These are phyloP conservation scores for Euspilapteryx auroguttella DNA, from an alignment of 2,888 invertebrate species.

Conservation along the genomic window DNA sequence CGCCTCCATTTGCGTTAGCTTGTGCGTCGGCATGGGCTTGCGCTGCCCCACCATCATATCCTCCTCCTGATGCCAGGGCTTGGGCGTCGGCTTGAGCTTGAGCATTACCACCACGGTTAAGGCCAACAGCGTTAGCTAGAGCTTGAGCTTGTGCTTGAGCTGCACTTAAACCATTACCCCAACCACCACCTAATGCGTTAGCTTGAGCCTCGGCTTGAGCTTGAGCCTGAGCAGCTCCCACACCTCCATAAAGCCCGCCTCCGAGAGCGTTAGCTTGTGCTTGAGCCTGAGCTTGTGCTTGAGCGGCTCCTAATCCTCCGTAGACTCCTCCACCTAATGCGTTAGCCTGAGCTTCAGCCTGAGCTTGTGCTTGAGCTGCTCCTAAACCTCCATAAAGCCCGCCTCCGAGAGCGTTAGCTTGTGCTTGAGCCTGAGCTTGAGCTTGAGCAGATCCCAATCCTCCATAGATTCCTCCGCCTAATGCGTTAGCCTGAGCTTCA, in stretches of 20 bases:
- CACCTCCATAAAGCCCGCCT: too few relatives aligned
- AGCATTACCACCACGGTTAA: too few relatives aligned
- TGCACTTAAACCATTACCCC: background rate
- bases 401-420: slow-evolving; percentile 3
- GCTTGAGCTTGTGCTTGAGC: slow-evolving; percentile 1
- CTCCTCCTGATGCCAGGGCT: too few relatives aligned
- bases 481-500: background rate
- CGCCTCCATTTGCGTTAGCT: too few relatives aligned
- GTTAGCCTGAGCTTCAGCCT: background rate
- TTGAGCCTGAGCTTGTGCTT: background rate
- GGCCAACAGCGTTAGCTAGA: too few relatives aligned
- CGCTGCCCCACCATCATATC: too few relatives aligned
- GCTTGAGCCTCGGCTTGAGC: too few relatives aligned
- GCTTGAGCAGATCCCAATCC: background rate
- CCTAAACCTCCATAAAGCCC: too few relatives aligned
- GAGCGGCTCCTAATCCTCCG: background rate
- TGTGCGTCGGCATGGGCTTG: too few relatives aligned
- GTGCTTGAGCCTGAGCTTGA: slow-evolving; percentile 1
- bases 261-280: slow-evolving; percentile 3
- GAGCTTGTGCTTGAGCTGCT: too few relatives aligned
- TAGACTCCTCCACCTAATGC: background rate
- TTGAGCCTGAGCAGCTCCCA: too few relatives aligned
- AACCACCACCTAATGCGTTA: background rate
- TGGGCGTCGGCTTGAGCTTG: too few relatives aligned
- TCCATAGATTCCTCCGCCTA: background rate